Evolutionary conservation across 2,888 invertebrate species (phyloP).

Genomic region (Oscheius sp.): DNA sequence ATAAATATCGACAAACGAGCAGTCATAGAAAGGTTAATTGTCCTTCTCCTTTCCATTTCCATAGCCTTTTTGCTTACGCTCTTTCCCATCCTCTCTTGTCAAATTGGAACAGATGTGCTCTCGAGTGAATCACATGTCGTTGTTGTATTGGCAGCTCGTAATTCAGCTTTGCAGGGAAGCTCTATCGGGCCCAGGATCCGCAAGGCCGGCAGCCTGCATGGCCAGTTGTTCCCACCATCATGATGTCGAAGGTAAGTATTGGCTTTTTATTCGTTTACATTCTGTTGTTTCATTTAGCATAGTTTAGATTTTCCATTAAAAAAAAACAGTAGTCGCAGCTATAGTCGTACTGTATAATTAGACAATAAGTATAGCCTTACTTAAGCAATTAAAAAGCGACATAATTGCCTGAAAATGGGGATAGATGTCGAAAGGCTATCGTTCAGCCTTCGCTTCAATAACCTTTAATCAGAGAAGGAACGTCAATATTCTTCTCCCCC

Average conservation of each 20-base stretch:
- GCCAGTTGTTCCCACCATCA: constrained; percentile 26
- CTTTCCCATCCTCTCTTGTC: constrained; percentile 21
- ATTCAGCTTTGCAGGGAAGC: constrained; percentile 23
- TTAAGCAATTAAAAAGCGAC: too few relatives aligned
- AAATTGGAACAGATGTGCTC: constrained; percentile 27
- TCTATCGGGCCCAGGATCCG: constrained; percentile 3
- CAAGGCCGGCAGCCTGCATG: constrained; percentile 9
- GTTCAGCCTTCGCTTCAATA: too few relatives aligned
- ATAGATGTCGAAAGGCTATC: too few relatives aligned
- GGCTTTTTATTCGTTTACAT: neutral
- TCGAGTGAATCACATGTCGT: constrained; percentile 28
- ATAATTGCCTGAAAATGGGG: too few relatives aligned
- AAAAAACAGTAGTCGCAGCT: too few relatives aligned
- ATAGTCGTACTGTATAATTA: too few relatives aligned
- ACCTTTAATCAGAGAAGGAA: too few relatives aligned
- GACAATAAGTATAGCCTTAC: too few relatives aligned
- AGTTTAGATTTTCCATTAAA: too few relatives aligned
- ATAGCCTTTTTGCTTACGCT: constrained; percentile 8
- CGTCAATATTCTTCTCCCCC: too few relatives aligned
- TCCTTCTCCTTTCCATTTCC: too few relatives aligned
- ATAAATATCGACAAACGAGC: too few relatives aligned
- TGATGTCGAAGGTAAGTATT: neutral
- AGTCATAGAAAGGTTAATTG: neutral
- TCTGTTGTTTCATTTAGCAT: neutral
- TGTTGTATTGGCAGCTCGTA: constrained; percentile 28